Conservation (phyloP, 2,888 invertebrate genomes). For the Himalopsyche kuldschensis region DNA sequence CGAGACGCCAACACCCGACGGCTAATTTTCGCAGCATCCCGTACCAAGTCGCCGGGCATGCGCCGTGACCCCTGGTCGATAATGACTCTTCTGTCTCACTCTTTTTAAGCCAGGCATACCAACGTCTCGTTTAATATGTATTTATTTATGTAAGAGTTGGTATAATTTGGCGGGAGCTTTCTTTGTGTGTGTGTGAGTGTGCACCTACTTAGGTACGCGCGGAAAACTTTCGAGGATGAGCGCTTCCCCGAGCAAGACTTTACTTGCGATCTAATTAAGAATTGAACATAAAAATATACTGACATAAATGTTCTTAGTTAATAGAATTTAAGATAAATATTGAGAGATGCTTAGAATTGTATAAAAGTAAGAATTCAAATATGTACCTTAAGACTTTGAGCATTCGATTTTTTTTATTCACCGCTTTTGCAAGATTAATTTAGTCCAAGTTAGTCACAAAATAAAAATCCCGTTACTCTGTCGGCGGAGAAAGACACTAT, state of each 20-base stretch:
- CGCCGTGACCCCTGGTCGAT: slow-evolving; percentile 63
- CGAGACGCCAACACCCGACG: slow-evolving; percentile 15
- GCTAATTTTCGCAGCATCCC: slow-evolving; percentile 39
- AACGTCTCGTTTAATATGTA: slow-evolving; percentile 39
- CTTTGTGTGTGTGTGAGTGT: slow-evolving; percentile 13
- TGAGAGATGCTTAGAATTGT: too few species aligned
- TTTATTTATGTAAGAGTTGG: slow-evolving; percentile 39
- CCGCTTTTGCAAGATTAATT: too few species aligned
- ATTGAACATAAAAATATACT: too few species aligned
- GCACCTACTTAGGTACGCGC: slow-evolving; percentile 13
- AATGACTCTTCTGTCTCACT: slow-evolving; percentile 59
- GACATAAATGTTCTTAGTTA: too few species aligned
- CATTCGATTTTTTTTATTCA: too few species aligned
- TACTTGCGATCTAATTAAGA: not conserved
- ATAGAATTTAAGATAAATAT: too few species aligned
- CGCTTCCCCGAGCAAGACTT: not conserved
- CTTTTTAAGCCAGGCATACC: slow-evolving; percentile 40
- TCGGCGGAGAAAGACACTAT: too few species aligned
- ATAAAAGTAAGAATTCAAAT: too few species aligned
- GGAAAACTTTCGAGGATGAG: slow-evolving; percentile 9
- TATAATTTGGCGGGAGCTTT: slow-evolving; percentile 32
- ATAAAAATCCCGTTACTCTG: too few species aligned
- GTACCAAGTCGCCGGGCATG: slow-evolving; percentile 49
- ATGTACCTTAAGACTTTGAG: too few species aligned
- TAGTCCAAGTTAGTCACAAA: too few species aligned